Evolutionary conservation across 2,888 invertebrate genomes (phyloP), one percentile per base, ranked within the genome.

Genomic region (Cheilosia pagana): DNA sequence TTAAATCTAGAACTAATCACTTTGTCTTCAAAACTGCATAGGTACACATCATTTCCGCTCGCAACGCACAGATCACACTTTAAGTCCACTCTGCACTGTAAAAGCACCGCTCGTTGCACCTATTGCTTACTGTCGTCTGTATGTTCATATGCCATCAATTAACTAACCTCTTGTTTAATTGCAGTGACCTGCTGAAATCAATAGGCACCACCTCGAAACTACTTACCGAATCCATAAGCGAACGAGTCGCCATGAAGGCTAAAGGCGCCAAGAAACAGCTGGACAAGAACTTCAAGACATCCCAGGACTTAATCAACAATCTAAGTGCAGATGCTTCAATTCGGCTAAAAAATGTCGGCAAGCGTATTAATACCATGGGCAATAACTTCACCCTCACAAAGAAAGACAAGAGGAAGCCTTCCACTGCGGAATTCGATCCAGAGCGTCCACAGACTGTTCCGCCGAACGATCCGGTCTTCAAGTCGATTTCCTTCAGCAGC

Each of bases 391-490:
- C 88, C 52, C 76, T 90, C 55, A 87, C 87, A 31, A 88, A 88
- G 65, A 88, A 87, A 25, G 79, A 87, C 0, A 67, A 21, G 8
- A 50, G 67, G 4, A 79, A 77, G 16, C 14, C 59, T 6, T 21
- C 25, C 3, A 1, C 16, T 21, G 62, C 87, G 3, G 87, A 88
- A 74, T 88, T 86, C 67, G 88, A 90, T 77, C 75, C 87, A 16
- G 91, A 91, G n/a, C 89, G 91, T 10, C 90, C 91, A 3, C 90
- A 91, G 86, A 91, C 92, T 5, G 87, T 92, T 79, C 91, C 90
- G n/a, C 88, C 90, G 39, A 90, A 89, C 60, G 90, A 91, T 81
- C 89, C 90, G 57, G 90, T 92, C 4, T 92, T 92, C n/a, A 89
- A 89, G 68, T 87, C 90, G 8, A 91, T 92, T 41, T 89, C 90